phyloP scores from a whole-genome alignment of 92 coral and sea anemone species.

The Palythoa caribaeorum region DNA sequence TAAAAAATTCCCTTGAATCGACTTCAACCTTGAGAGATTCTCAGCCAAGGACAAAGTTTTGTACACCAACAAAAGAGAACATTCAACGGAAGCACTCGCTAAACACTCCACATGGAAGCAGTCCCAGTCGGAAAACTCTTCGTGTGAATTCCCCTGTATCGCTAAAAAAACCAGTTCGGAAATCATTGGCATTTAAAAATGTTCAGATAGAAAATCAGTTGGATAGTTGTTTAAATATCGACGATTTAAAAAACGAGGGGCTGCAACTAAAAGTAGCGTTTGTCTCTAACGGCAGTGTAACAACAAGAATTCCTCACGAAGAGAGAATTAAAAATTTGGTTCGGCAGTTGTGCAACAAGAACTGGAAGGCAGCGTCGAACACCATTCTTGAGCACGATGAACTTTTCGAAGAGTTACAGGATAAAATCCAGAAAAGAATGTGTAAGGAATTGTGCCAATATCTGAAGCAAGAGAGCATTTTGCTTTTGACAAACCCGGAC shows the following conservation, averaged over 20 bases:
- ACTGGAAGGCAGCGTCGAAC: conserved; percentile 62
- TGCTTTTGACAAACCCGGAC: conserved; percentile 45
- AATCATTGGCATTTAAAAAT: neutral
- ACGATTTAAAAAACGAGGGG: conserved; percentile 30
- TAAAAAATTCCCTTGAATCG: conserved; percentile 6
- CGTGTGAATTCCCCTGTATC: conserved; percentile 20
- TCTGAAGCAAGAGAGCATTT: conserved; percentile 51
- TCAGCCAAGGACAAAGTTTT: conserved; percentile 23
- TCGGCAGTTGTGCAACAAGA: conserved; percentile 39
- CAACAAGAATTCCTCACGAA: conserved; percentile 55
- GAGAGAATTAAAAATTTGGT: conserved; percentile 41
- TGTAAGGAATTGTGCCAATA: conserved; percentile 39
- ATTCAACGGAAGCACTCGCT: conserved; percentile 17
- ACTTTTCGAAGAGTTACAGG: conserved; percentile 33
- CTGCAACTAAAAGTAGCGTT: conserved; percentile 47
- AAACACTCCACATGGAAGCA: conserved; percentile 1
- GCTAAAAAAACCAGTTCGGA: neutral
- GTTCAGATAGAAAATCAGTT: neutral
- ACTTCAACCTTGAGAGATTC: conserved; percentile 8
- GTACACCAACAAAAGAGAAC: conserved; percentile 21
- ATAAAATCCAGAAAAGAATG: conserved; percentile 32
- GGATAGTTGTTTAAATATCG: conserved; percentile 25
- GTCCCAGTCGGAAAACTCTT: conserved; percentile 27
- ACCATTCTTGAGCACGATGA: conserved; percentile 46
- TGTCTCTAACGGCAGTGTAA: neutral